Base-by-base conservation (phyloP, 2,797 vertebrate species). In the Eutrigla gurnardus region DNA sequence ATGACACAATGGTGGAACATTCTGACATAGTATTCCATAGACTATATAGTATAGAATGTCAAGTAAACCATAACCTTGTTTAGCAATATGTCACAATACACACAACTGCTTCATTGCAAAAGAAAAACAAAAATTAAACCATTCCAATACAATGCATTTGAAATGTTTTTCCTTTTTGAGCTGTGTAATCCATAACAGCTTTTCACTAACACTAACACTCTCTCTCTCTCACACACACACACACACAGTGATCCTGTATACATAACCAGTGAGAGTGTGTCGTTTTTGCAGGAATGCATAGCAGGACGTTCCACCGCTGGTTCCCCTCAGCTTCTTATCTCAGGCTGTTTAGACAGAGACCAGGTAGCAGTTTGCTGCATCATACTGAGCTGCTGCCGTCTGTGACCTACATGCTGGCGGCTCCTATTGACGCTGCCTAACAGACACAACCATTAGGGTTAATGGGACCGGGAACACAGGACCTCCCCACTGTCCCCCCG, bases 401-500 rank as follows among this genome's bases (percentile, higher is more conserved):
- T 63, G 71, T 78, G 78, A 80, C 77, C 78, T 68, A 59, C 61
- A 66, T 76, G 50, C 39, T 66, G 17, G 0, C 1, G 25, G 80
- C 66, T 73, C 15, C 33, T 36, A 62, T 65, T 6, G 32, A 75
- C 37, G 55, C 59, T 4, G 42, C 42, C 52, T 35, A 54, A 71
- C 74, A 77, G 15, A 73, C 70, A 68, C 53, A 10, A 37, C 55
- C 72, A 71, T 83, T 75, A 72, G 78, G 80, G 72, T 70, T 88
- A 82, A 88, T 85, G 78, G 68, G 42, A 43, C 49, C 5, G 37
- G 35, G 57, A 57, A 4, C 54, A 12, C 67, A 11, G 17, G 37
- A 52, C 46, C 1, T 35, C 43, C 46, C 68, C 3, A 6, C 43
- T 13, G 18, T 1, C 52, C 40, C n/a, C 14, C 49, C 39, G 14